A percentile compares a stretch with the other conserved stretches of the same genome.
phyloP scores from a whole-genome alignment of 2,888 invertebrate species.

The Pilophorus perplexus region DNA sequence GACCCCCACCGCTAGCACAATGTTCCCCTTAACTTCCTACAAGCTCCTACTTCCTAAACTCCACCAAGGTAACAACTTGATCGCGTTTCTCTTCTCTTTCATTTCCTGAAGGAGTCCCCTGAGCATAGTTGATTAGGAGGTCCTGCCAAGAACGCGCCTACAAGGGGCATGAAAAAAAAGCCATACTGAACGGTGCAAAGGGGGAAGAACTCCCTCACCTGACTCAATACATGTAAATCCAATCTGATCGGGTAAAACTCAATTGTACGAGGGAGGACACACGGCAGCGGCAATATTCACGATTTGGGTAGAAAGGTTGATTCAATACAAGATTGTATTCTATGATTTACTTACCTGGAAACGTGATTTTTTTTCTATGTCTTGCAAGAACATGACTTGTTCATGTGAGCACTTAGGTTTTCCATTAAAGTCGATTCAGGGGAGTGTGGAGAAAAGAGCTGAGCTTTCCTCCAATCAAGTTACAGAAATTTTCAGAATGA shows the following conservation, averaged over 20 bases:
- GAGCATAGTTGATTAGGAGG: conserved; percentile 8
- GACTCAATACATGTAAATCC: conserved; percentile 6
- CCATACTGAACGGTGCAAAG: neutral
- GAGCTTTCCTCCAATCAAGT: too few relatives aligned
- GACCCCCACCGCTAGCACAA: neutral
- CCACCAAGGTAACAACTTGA: neutral
- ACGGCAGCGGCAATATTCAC: conserved; percentile 12
- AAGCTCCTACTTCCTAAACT: neutral
- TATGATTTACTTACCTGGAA: neutral
- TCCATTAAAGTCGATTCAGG: too few relatives aligned
- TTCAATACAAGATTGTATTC: conserved; percentile 10
- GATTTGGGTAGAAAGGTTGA: neutral
- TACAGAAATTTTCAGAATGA: too few relatives aligned
- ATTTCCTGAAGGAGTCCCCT: neutral
- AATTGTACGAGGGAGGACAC: neutral
- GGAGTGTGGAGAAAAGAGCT: too few relatives aligned
- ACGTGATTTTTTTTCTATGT: conserved; percentile 6
- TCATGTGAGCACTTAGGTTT: too few relatives aligned
- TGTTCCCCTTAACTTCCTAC: neutral
- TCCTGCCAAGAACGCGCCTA: conserved; percentile 11
- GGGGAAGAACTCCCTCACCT: neutral
- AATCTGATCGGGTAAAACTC: conserved; percentile 12
- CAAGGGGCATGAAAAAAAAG: conserved; percentile 8
- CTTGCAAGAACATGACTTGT: too few relatives aligned
- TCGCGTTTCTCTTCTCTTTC: conserved; percentile 15